These are phyloP conservation scores for Cygnus buccinator DNA, from an alignment of 2,113 vertebrate genomes.

Conservation along the genomic window DNA sequence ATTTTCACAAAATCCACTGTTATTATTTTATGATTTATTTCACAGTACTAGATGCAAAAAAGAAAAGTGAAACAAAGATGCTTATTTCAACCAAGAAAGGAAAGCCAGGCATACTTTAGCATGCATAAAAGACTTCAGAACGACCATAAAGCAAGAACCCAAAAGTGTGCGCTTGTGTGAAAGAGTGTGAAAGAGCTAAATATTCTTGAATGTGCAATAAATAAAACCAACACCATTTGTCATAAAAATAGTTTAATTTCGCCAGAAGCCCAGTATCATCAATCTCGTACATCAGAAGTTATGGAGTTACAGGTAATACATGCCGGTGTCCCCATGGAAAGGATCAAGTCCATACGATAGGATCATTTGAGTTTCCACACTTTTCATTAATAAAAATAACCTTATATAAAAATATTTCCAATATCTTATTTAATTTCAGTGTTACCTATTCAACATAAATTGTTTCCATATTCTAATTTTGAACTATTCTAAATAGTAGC, in stretches of 20 bases:
- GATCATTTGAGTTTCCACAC: background rate
- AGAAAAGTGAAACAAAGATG: background rate
- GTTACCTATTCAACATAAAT: background rate
- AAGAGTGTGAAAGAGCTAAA: background rate
- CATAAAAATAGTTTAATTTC: slow-evolving; percentile 65
- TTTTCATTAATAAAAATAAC: background rate
- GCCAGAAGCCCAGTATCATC: background rate
- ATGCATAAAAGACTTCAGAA: background rate
- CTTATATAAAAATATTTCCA: background rate
- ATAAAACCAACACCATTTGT: background rate
- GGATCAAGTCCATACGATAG: background rate
- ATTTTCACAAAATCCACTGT: background rate
- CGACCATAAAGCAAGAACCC: background rate
- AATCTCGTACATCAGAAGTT: background rate
- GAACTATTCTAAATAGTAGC: background rate
- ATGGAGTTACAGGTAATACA: background rate
- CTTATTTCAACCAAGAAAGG: background rate
- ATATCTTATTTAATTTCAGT: background rate
- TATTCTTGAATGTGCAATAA: background rate
- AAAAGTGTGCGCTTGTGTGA: background rate
- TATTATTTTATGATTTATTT: background rate
- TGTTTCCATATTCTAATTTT: background rate
- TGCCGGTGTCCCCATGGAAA: background rate
- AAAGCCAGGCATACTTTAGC: background rate
- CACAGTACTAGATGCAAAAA: background rate